A percentile compares a stretch with the other conserved stretches of the same genome.
Conservation (phyloP, 2,113 vertebrate genomes). For the Gambusia holbrooki region DNA sequence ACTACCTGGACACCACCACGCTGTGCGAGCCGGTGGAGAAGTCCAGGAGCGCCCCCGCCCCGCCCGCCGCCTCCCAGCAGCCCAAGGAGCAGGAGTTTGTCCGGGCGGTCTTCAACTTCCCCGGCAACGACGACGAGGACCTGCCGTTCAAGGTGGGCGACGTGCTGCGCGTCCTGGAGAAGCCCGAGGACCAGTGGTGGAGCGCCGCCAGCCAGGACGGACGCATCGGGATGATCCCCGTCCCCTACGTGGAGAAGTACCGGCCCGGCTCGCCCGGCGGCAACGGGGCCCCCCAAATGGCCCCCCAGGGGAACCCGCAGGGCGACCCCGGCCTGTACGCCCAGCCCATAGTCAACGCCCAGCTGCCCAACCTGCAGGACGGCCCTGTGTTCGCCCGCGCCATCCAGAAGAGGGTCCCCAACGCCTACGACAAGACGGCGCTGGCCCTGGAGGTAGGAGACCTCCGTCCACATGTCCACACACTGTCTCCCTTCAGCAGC, state of each 20-base stretch:
- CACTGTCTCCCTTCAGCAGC: background rate
- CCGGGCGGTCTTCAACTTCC: constrained; percentile 96
- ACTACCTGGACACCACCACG: constrained; percentile 99
- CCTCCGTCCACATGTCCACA: background rate
- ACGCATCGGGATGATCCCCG: constrained; percentile 95
- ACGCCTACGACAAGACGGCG: constrained; percentile 99
- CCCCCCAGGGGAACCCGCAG: constrained; percentile 81
- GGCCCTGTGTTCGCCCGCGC: constrained; percentile 96
- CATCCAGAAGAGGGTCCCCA: constrained; percentile 99
- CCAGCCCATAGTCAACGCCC: constrained; percentile 87
- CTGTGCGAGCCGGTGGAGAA: constrained; percentile 93
- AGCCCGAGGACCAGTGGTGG: constrained; percentile 99
- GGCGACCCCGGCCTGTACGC: constrained; percentile 96
- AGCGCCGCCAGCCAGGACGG: constrained; percentile 93
- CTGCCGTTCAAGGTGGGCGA: constrained; percentile 97
- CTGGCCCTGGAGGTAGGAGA: constrained; percentile 94
- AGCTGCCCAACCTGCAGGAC: constrained; percentile 98
- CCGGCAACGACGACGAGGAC: constrained; percentile 97
- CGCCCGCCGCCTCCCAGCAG: constrained; percentile 76
- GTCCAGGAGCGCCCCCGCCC: constrained; percentile 78
- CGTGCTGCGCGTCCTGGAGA: constrained; percentile 93
- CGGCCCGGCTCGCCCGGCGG: constrained; percentile 87
- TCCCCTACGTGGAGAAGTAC: constrained; percentile 97
- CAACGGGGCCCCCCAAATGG: constrained; percentile 62
- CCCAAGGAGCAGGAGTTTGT: constrained; percentile 90